A percentile compares a stretch with the other conserved stretches of the same genome.
phyloP scores from a whole-genome alignment of 1,140 invertebrate species.

The Euwallacea fornicatus region DNA sequence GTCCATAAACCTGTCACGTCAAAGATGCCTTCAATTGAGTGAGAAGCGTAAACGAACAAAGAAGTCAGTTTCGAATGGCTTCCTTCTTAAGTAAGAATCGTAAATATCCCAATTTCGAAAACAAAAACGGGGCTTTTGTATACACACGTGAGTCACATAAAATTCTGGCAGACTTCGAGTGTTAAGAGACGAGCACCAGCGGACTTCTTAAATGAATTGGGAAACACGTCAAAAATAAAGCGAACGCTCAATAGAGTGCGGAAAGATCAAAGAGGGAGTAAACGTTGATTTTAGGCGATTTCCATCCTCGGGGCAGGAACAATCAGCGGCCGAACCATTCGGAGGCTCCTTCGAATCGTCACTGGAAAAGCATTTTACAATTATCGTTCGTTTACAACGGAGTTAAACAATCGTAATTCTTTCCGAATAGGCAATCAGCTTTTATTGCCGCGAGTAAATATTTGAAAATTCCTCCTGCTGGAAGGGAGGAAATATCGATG shows the following conservation, averaged over 20 bases:
- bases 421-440: constrained; percentile 15
- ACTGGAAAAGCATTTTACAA: constrained; percentile 21
- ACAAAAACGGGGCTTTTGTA: constrained; percentile 40
- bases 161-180: constrained; percentile 46
- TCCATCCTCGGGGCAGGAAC: constrained; percentile 25
- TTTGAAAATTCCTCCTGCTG: constrained; percentile 18
- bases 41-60: background rate
- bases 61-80: background rate
- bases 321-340: background rate
- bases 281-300: constrained; percentile 37
- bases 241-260: constrained; percentile 43
- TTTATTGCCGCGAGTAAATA: constrained; percentile 21
- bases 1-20: too few relatives aligned
- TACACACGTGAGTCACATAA: constrained; percentile 50
- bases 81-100: background rate
- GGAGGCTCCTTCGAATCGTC: constrained; percentile 8
- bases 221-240: constrained; percentile 48
- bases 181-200: constrained; percentile 46
- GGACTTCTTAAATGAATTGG: constrained; percentile 46
- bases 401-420: constrained; percentile 30
- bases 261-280: constrained; percentile 46
- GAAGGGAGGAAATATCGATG: background rate
- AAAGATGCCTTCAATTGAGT: background rate
- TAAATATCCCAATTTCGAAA: constrained; percentile 16
- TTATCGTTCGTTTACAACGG: constrained; percentile 23